phyloP scores from a whole-genome alignment of 2,797 vertebrate species.

The Tachyglossus aculeatus region DNA sequence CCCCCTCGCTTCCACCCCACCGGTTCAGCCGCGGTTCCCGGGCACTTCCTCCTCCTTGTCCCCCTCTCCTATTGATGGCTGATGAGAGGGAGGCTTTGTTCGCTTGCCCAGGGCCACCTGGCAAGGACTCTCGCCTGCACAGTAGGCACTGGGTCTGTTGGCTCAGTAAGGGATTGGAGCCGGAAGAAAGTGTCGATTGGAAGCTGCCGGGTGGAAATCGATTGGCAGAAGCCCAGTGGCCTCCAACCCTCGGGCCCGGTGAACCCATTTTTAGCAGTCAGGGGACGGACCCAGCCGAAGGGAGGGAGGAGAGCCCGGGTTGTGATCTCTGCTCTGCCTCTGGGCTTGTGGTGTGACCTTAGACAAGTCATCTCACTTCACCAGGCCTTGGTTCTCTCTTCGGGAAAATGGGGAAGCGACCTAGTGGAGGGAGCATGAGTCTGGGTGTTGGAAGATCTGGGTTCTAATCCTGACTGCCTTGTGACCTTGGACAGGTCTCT shows the following conservation, averaged over 20 bases:
- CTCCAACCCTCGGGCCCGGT: not conserved
- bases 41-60: not conserved
- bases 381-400: not conserved
- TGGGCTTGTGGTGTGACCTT: rapidly evolving
- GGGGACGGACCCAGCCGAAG: no score
- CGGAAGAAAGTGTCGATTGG: constrained; percentile 5
- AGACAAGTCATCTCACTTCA: not conserved
- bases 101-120: rapidly evolving
- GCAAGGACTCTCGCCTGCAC: not conserved
- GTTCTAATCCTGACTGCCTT: no score
- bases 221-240: not conserved
- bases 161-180: not conserved
- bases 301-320: rapidly evolving
- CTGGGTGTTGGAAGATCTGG: no score
- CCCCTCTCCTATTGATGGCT: not conserved
- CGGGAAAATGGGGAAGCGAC: not conserved
- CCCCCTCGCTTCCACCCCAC: not conserved
- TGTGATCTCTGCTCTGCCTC: rapidly evolving
- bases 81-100: constrained; percentile 12
- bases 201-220: not conserved
- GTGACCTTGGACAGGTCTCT: no score
- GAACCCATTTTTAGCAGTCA: no score
- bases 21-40: not conserved
- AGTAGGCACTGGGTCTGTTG: not conserved
- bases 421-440: no score